Evolutionary conservation across 2,113 vertebrate genomes (phyloP).

Genomic region (Trogon melanurus): DNA sequence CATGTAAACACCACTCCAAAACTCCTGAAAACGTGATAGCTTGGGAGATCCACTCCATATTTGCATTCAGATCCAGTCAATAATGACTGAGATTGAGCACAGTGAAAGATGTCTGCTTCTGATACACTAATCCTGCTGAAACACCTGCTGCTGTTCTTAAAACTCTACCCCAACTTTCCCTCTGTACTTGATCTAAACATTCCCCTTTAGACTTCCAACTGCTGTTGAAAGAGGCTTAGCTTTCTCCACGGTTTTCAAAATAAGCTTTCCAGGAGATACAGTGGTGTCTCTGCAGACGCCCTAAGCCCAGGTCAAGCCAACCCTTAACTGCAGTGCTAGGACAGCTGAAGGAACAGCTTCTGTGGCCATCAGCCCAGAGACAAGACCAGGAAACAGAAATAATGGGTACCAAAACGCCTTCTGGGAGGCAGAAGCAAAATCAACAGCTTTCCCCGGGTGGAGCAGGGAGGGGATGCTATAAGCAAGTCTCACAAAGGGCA

Average conservation of each 20-base stretch:
- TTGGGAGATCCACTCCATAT: neutral
- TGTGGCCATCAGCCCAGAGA: accelerated
- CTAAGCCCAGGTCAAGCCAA: neutral
- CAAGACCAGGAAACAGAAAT: neutral
- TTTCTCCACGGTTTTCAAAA: neutral
- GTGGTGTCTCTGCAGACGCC: neutral
- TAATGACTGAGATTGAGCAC: neutral
- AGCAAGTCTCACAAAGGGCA: neutral
- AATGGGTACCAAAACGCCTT: neutral
- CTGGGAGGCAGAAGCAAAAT: neutral
- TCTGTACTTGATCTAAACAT: neutral
- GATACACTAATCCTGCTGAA: neutral
- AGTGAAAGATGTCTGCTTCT: neutral
- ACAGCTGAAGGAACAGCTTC: neutral
- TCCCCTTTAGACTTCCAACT: neutral
- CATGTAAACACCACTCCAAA: neutral
- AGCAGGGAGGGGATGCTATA: neutral
- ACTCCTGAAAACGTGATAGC: neutral
- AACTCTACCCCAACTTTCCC: neutral
- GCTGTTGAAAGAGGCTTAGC: neutral
- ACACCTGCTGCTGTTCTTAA: neutral
- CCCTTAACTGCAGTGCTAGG: neutral
- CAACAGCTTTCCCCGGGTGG: neutral
- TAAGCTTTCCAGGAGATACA: neutral
- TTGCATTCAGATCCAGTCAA: neutral